Conservation (phyloP, 2,797 vertebrate genomes). For the Myotis pilosus region DNA sequence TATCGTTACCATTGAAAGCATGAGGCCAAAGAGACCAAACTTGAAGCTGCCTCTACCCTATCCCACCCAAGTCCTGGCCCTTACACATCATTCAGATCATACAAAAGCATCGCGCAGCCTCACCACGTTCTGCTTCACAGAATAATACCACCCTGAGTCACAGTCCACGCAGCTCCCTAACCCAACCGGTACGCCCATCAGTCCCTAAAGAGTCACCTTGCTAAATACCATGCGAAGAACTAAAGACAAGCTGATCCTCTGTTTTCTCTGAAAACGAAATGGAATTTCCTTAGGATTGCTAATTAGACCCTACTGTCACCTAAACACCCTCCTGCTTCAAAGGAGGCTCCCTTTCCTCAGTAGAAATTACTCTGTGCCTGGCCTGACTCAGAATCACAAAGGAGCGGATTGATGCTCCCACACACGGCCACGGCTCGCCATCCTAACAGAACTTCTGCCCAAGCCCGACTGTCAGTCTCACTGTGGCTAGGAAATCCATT, state of each 20-base stretch:
- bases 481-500: not conserved
- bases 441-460: not conserved
- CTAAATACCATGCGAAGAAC: not conserved
- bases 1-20: not conserved
- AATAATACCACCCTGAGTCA: rapidly evolving
- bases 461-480: not conserved
- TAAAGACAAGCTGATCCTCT: not conserved
- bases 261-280: conserved; percentile 48
- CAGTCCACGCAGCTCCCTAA: rapidly evolving
- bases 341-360: not conserved
- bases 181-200: not conserved
- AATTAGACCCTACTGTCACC: conserved; percentile 14
- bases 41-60: no score
- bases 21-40: not conserved
- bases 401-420: not conserved
- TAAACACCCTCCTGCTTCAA: conserved; percentile 1
- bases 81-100: rapidly evolving
- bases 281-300: conserved; percentile 20
- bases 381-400: not conserved
- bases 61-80: not conserved
- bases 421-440: not conserved
- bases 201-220: not conserved
- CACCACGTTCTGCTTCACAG: not conserved
- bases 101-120: rapidly evolving
- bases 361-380: not conserved